phyloP scores from a whole-genome alignment of 2,113 vertebrate genomes.

The Lasiurus borealis region DNA sequence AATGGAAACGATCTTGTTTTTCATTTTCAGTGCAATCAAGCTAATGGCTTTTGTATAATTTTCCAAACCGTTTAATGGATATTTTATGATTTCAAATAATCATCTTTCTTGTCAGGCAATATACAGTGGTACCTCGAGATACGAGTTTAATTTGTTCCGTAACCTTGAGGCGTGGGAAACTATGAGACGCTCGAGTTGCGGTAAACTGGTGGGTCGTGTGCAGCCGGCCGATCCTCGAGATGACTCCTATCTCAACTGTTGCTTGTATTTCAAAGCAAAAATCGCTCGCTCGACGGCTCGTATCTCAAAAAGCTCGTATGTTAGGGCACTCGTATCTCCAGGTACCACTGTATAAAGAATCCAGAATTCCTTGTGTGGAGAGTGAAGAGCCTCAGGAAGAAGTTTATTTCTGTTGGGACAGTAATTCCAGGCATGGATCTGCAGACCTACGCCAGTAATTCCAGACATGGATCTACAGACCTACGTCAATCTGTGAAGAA shows the following conservation, averaged over 20 bases:
- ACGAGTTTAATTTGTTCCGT: too few relatives aligned
- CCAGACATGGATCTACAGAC: background rate
- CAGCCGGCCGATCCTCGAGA: too few relatives aligned
- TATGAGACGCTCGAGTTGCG: too few relatives aligned
- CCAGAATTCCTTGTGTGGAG: constrained; percentile 29
- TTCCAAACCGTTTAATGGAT: constrained; percentile 62
- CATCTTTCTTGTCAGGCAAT: constrained; percentile 32
- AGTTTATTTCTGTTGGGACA: background rate
- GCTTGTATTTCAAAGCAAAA: too few relatives aligned
- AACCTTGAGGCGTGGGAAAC: too few relatives aligned
- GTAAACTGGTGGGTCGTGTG: too few relatives aligned
- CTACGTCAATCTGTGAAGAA: background rate
- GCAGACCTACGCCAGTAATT: too few relatives aligned
- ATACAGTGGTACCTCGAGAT: background rate
- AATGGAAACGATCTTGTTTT: constrained; percentile 29
- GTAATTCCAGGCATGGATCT: constrained; percentile 4
- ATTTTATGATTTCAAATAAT: constrained; percentile 68
- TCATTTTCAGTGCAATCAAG: constrained; percentile 37
- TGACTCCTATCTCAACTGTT: too few relatives aligned
- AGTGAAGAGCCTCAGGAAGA: background rate
- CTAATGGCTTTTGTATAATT: constrained; percentile 61
- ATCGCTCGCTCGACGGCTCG: too few relatives aligned
- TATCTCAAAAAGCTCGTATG: too few relatives aligned
- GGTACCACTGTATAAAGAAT: background rate
- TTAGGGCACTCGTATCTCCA: too few relatives aligned